Evolutionary conservation across 2,888 invertebrate genomes (phyloP), one percentile per base, ranked within the genome.

Genomic region (Acanthosepion lycidas): DNA sequence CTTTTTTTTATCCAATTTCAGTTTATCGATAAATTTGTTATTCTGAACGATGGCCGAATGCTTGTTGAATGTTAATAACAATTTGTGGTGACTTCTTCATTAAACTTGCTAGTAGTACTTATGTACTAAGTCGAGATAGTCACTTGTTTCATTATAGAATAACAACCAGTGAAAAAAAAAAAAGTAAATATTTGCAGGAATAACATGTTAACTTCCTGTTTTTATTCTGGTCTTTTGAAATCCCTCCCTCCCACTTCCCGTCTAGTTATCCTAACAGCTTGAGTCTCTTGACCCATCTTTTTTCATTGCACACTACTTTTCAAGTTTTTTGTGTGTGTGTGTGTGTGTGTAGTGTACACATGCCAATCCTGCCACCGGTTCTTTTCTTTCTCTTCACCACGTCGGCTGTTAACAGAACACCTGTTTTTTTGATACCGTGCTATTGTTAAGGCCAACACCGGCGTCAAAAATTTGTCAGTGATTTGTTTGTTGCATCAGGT

Each of bases 401-500:
- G 8, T 12, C 78, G 1, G n/a, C 12, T n/a, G 2, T 33, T 8
- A 78, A 78, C 9, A 78, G n/a, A 33, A 78, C 78, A 78, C n/a
- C n/a, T 78, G 78, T 78, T 78, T 78, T 78, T 59, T 78, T 78
- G n/a, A 78, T 78, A 18, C n/a, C 5, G 78, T 33, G 33, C 23
- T 78, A 78, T 78, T n/a, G 78, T 78, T 78, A n/a, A 33, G 33
- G n/a, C 78, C 78, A n/a, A 78, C 78, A 78, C 0, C 59, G 59
- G 18, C 12, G 15, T 33, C 33, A 15, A 78, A 78, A 78, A 78
- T n/a, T 78, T 78, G 78, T n/a, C 78, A n/a, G 78, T 78, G 78
- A 78, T 78, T 78, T 78, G 78, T 78, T n/a, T n/a, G 78, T 78
- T n/a, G 78, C 78, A n/a, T 78, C 78, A 78, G n/a, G n/a, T 78